Evolutionary conservation across 2,888 invertebrate genomes (phyloP).

Genomic region (Empis livida): DNA sequence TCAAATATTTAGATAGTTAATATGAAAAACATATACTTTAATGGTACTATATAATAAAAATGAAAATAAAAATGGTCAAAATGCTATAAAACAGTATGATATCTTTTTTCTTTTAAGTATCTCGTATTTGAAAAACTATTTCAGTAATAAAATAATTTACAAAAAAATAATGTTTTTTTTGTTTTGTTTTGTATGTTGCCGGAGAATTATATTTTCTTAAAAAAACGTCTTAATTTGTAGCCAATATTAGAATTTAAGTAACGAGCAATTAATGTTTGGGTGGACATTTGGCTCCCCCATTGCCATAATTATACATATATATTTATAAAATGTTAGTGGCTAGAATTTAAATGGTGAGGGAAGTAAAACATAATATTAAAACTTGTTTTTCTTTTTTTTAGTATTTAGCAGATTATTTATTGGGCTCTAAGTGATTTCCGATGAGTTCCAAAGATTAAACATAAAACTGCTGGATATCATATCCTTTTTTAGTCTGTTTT

Average conservation of each 20-base stretch:
- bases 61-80: neutral
- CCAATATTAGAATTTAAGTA: conserved; percentile 36
- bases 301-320: too few relatives aligned
- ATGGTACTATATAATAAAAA: too few relatives aligned
- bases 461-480: conserved; percentile 7
- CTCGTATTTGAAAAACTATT: neutral
- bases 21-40: too few relatives aligned
- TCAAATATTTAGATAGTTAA: too few relatives aligned
- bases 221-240: conserved; percentile 36
- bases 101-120: neutral
- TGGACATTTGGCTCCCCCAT: conserved; percentile 15
- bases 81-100: neutral
- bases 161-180: conserved; percentile 8
- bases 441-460: conserved; percentile 32
- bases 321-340: too few relatives aligned
- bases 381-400: conserved; percentile 6
- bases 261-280: conserved; percentile 36
- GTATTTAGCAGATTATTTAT: conserved; percentile 28
- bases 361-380: neutral
- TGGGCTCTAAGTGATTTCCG: conserved; percentile 37
- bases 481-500: neutral
- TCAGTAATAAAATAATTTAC: neutral
- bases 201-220: conserved; percentile 3
- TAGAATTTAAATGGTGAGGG: too few relatives aligned
- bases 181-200: neutral